Evolutionary conservation across 2,888 invertebrate species (phyloP), one percentile per base, ranked within the genome.

Genomic region (Cancer borealis): DNA sequence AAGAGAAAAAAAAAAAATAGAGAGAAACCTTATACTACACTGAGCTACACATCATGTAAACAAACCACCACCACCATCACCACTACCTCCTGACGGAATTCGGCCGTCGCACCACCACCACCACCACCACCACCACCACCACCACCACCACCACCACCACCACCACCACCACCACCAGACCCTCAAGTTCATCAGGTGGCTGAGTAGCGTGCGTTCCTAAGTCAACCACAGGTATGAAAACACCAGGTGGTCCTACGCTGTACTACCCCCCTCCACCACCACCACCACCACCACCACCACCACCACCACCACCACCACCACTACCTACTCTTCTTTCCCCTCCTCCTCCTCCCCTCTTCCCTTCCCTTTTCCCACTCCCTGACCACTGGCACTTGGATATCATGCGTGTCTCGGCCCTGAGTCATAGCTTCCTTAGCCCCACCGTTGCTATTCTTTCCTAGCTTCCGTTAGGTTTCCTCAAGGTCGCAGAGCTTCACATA

Each of bases 81-180:
- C 66, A 66, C 66, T 17, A 66, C 66, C 66, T 4, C 66, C 39
- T 39, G 39, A 39, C 39, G 39, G 39, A 39, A 39, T 39, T 39
- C 39, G 39, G 39, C 39, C 39, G 39, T 39, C 39, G 39, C 66
- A 66, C 66, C 66, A 66, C 66, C 66, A 66, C 66, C 66, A 14
- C 14, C 17, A 66, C 66, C 14, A 66, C 66, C 66, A 66, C 66
- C 66, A 66, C 66, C 66, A 66, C 66, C 66, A 14, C 66, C 66
- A 66, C 66, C 66, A 66, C 66, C 66, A 66, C 66, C 66, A 66
- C 66, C 14, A 66, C 66, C 14, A 66, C 66, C 66, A 66, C 66
- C 66, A 66, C 66, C 66, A 66, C 66, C 66, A 66, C 66, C 66
- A 66, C 66, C 66, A 66, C 66, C 66, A 66, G 17, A 12, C 14